Base-by-base conservation (phyloP, 2,888 invertebrate species). In the Drosophila pseudotakahashii region DNA sequence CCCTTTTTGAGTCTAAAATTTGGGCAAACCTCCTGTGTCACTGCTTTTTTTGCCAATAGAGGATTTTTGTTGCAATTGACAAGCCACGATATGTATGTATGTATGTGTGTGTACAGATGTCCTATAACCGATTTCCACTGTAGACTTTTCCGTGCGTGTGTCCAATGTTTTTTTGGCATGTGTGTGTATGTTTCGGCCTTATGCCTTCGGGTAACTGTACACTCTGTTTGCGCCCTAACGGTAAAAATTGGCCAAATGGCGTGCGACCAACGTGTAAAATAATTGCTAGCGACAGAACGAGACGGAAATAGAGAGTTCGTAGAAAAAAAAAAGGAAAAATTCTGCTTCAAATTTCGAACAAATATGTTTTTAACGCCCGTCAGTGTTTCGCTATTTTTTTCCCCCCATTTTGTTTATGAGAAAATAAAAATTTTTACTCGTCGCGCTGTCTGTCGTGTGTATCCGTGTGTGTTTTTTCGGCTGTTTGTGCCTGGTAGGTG, bases 271-370 rank as follows among this genome's bases (percentile, higher is more conserved):
- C 16, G 36, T 47, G 36, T 47, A 48, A 13, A 30, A 47, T 37
- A 30, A 23, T 14, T 42, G 34, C 14, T 36, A 14, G 41, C n/a
- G 52, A 26, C 30, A 23, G 32, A 59, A 41, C 39, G 37, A 39
- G 42, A 41, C 34, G 45, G 41, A 7, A 30, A 30, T 7, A 26
- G 11, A 9, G 32, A n/a, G 39, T n/a, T 51, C 26, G 44, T 39
- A 7, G 19, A 10, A 19, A 19, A 7, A 16, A 48, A 7, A 16
- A 16, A 19, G 32, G 7, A 32, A 16, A 63, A 71, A 80, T 59
- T 71, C 75, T 64, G 71, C 67, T 55, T 78, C 76, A 75, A 81
- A 80, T 86, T 83, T 80, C 84, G 59, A 48, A 58, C 41, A 52
- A 79, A 77, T 73, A 69, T 69, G 51, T 72, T 71, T 62, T 74